These are phyloP conservation scores for Herminia tarsipennalis DNA, from an alignment of 2,888 invertebrate genomes.

Conservation along the genomic window DNA sequence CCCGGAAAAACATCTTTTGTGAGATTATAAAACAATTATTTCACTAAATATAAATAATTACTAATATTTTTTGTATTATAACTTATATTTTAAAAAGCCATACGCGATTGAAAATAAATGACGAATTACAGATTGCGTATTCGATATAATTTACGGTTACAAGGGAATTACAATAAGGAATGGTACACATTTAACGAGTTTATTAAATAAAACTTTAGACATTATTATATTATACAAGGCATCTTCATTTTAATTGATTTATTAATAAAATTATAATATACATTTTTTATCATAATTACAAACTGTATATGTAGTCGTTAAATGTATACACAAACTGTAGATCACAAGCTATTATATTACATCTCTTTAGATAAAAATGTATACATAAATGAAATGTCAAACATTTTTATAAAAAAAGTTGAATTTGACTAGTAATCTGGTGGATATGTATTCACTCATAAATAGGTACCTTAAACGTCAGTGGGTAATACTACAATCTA, in stretches of 20 bases:
- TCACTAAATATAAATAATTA: conserved; percentile 56
- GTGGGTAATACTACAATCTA: conserved; percentile 51
- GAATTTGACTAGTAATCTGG: conserved; percentile 63
- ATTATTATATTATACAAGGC: neutral
- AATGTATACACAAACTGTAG: conserved; percentile 43
- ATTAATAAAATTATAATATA: neutral
- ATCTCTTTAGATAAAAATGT: conserved; percentile 35
- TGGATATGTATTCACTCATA: conserved; percentile 72
- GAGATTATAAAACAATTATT: conserved; percentile 55
- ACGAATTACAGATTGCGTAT: conserved; percentile 32
- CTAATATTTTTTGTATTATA: conserved; percentile 39
- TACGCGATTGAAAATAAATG: conserved; percentile 36
- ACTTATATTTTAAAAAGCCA: conserved; percentile 40
- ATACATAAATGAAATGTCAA: conserved; percentile 4
- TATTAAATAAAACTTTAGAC: neutral
- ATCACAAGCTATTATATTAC: conserved; percentile 47
- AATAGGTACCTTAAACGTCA: conserved; percentile 42
- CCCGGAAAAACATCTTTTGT: conserved; percentile 24
- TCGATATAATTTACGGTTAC: conserved; percentile 31
- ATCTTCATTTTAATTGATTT: neutral
- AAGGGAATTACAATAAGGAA: conserved; percentile 30
- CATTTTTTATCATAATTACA: neutral
- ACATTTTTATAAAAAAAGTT: conserved; percentile 38
- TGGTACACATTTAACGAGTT: conserved; percentile 36
- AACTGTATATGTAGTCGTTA: conserved; percentile 17